A percentile compares a stretch with the other conserved stretches of the same genome.
phyloP scores from a whole-genome alignment of 2,797 vertebrate genomes.

The Meda fulgida region DNA sequence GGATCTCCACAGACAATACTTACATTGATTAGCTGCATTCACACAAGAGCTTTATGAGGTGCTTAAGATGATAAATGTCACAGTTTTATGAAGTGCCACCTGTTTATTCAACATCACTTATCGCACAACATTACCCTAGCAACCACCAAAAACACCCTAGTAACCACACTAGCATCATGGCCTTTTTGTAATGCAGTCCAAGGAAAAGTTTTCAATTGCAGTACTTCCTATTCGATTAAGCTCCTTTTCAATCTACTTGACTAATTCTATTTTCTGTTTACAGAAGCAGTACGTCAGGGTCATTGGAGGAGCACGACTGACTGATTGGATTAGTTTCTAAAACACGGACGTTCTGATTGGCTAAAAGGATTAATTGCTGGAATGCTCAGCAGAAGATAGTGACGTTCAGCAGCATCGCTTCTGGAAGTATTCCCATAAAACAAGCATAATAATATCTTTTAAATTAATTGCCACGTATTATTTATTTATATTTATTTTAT shows the following conservation, averaged over 20 bases:
- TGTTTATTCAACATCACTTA: slow-evolving; percentile 1
- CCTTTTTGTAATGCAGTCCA: background rate
- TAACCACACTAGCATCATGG: background rate
- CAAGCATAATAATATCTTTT: background rate
- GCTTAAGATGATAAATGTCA: background rate
- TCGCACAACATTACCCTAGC: background rate
- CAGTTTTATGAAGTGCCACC: background rate
- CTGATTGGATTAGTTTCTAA: slow-evolving; percentile 6
- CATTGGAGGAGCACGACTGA: background rate
- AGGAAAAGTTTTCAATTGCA: slow-evolving; percentile 1
- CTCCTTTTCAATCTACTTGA: background rate
- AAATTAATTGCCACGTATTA: background rate
- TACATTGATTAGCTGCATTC: background rate
- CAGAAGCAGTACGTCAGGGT: background rate
- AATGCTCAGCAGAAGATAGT: background rate
- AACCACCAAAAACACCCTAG: background rate
- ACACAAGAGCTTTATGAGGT: background rate
- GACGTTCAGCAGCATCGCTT: background rate
- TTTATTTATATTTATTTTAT: background rate
- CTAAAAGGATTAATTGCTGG: background rate
- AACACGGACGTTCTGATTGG: background rate
- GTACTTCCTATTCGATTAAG: slow-evolving; percentile 11
- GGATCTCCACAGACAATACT: background rate
- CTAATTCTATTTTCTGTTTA: background rate
- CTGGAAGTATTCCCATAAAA: background rate